Evolutionary conservation across 2,888 invertebrate species (phyloP).

Genomic region (Trichacis sp.): DNA sequence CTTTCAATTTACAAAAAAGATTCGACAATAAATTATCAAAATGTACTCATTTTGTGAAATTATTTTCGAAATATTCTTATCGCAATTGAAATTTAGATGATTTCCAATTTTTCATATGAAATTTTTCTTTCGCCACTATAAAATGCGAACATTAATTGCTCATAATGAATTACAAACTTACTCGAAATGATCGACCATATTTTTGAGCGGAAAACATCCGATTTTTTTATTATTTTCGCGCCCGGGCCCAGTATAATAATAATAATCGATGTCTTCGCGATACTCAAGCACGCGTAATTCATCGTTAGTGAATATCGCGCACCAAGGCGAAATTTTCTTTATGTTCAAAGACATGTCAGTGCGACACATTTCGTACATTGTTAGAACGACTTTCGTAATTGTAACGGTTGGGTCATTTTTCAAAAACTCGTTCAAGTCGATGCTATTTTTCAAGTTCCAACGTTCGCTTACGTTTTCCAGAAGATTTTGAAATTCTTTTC

Average conservation of each 20-base stretch:
- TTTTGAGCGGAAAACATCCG: conserved; percentile 80
- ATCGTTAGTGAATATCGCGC: conserved; percentile 78
- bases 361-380: conserved; percentile 84
- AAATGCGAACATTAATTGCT: conserved; percentile 75
- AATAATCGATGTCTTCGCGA: conserved; percentile 81
- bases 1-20: too few relatives aligned
- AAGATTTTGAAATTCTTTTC: conserved; percentile 68
- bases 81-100: too few relatives aligned
- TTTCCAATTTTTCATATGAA: too few relatives aligned
- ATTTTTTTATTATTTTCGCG: conserved; percentile 75
- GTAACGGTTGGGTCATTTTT: too few relatives aligned
- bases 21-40: too few relatives aligned
- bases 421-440: conserved; percentile 59
- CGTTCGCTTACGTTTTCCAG: conserved; percentile 74
- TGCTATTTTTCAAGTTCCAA: conserved; percentile 75
- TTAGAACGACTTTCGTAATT: conserved; percentile 71
- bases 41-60: too few relatives aligned
- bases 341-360: conserved; percentile 85
- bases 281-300: conserved; percentile 83
- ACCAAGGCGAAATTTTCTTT: conserved; percentile 79
- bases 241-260: conserved; percentile 82
- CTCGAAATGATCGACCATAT: conserved; percentile 79
- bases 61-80: too few relatives aligned
- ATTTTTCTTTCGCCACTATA: too few relatives aligned
- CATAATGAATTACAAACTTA: conserved; percentile 71